A percentile compares a stretch with the other conserved stretches of the same genome.
phyloP scores from a whole-genome alignment of 2,888 invertebrate species.

The Polyommatus iphigenia region DNA sequence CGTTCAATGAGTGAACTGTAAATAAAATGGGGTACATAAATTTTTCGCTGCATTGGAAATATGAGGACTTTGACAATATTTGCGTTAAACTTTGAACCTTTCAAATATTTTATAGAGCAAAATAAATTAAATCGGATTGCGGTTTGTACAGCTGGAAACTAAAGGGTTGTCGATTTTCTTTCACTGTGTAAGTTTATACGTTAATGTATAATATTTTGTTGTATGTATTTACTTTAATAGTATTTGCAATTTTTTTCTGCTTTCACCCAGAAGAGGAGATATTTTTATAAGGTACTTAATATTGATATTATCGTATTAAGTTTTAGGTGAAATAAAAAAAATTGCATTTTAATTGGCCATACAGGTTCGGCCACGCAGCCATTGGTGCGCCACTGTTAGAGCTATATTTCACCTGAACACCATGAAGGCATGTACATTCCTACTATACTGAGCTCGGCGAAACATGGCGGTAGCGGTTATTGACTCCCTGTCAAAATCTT shows the following conservation, averaged over 20 bases:
- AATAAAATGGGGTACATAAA: conserved; percentile 29
- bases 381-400: no score
- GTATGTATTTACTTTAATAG: neutral
- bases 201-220: neutral
- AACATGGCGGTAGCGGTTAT: no score
- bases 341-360: no score
- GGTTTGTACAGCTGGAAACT: neutral
- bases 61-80: conserved; percentile 27
- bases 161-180: neutral
- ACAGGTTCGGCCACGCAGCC: no score
- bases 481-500: no score
- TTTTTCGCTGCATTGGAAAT: conserved; percentile 29
- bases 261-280: neutral
- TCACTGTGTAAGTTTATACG: neutral
- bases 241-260: neutral
- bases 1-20: conserved; percentile 22
- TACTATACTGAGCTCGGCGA: no score
- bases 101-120: conserved; percentile 23
- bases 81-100: conserved; percentile 26
- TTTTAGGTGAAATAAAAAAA: no score
- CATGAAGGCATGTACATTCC: no score
- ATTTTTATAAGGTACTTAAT: neutral
- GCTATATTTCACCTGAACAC: no score
- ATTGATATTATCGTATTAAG: no score
- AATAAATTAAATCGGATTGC: conserved; percentile 17